Conservation (phyloP, 2,888 invertebrate species). For the Boloria selene region DNA sequence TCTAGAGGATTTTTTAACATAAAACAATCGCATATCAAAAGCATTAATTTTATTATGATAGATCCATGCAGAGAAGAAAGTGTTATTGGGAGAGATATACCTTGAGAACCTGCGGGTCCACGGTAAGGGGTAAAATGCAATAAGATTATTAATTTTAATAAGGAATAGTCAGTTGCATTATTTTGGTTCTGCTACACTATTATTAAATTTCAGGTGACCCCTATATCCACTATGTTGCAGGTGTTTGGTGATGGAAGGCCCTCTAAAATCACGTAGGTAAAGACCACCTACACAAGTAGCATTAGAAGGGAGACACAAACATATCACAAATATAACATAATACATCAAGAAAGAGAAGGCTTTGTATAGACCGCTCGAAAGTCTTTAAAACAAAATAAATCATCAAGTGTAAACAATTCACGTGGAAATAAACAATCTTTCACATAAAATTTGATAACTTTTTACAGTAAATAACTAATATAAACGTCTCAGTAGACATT, state of each 20-base stretch:
- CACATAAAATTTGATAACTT: background rate
- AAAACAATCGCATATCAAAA: slow-evolving; percentile 47
- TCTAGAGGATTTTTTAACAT: slow-evolving; percentile 28
- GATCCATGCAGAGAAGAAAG: slow-evolving; percentile 76
- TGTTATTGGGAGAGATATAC: slow-evolving; percentile 81
- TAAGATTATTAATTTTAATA: slow-evolving; percentile 76
- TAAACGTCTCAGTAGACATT: slow-evolving; percentile 9
- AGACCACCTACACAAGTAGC: slow-evolving; percentile 57
- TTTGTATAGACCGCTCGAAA: slow-evolving; percentile 56
- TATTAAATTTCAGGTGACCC: slow-evolving; percentile 67
- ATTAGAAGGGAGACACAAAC: slow-evolving; percentile 62
- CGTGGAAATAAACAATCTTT: slow-evolving; percentile 45
- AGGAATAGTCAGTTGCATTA: slow-evolving; percentile 64
- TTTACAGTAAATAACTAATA: background rate
- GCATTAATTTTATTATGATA: slow-evolving; percentile 47
- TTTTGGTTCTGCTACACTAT: slow-evolving; percentile 62
- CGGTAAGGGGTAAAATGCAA: slow-evolving; percentile 80
- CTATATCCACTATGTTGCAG: slow-evolving; percentile 57
- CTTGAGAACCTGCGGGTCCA: slow-evolving; percentile 84
- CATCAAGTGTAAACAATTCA: slow-evolving; percentile 56
- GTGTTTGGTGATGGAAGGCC: slow-evolving; percentile 52
- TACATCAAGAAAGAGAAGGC: slow-evolving; percentile 69
- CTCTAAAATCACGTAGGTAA: slow-evolving; percentile 60
- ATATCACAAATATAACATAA: slow-evolving; percentile 70
- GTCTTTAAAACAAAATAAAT: slow-evolving; percentile 45